Evolutionary conservation across 2,797 vertebrate species (phyloP), one percentile per base, ranked within the genome.

Genomic region (Thaleichthys pacificus): DNA sequence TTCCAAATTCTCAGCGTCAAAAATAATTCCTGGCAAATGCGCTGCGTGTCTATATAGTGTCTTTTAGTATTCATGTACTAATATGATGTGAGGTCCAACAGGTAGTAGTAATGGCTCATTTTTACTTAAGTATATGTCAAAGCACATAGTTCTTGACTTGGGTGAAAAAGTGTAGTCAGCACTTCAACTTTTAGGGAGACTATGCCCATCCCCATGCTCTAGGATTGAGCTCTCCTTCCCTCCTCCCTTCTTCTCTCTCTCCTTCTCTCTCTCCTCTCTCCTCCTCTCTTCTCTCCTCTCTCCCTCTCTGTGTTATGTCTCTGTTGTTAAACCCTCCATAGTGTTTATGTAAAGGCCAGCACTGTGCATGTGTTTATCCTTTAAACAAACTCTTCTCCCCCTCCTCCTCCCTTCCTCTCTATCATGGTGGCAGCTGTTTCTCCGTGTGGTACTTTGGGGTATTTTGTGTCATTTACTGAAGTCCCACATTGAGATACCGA

Each of bases 281-380:
- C 30, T 30, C 4, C 30, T 30, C 30, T 30, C 58, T 24, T 17
- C 32, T 73, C 61, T 32, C 28, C 24, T 62, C 8, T 38, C 49
- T 42, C 26, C 35, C 56, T 26, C 61, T 82, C 66, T 63, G 61
- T 73, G 19, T 76, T 74, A 0, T 60, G 26, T 71, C 69, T 70
- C 61, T 42, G 77, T 76, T 77, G 80, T 67, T 78, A 81, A 74
- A 73, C 24, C 84, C 57, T 77, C 77, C 77, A 72, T 84, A 81
- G 70, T 88, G 87, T 91, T 91, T 88, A 88, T 89, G 83, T 77
- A 80, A 81, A 64, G 82, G 76, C 80, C 82, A 86, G 85, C 86
- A 78, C 78, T 77, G 84, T 84, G 86, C 88, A 84, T 91, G 90
- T 91, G 90, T 93, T 92, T 91, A 90, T 77, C 77, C 85, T 9